A percentile compares a stretch with the other conserved stretches of the same genome.
These are phyloP conservation scores for Tyrannus savana DNA, from an alignment of 2,113 vertebrate genomes.

Conservation along the genomic window DNA sequence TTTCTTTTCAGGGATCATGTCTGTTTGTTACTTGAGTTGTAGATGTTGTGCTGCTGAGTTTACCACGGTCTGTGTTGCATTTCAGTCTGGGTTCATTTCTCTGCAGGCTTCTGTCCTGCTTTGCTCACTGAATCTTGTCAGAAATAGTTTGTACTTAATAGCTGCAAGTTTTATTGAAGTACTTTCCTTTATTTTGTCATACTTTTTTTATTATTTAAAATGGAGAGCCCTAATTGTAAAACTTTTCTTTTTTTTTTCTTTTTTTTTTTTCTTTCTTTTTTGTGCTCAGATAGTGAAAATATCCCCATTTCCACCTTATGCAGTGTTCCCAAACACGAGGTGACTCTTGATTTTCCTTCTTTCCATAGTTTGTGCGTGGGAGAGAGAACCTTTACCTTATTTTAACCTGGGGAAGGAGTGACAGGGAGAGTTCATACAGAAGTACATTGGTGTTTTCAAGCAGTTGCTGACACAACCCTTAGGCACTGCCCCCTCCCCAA, in stretches of 20 bases:
- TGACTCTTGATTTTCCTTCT: background rate
- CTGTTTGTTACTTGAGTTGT: constrained; percentile 60
- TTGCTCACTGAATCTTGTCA: background rate
- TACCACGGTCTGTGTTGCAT: background rate
- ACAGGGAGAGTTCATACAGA: background rate
- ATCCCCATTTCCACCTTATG: background rate
- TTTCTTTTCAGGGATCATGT: constrained; percentile 67
- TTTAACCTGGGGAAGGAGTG: background rate
- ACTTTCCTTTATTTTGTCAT: constrained; percentile 27
- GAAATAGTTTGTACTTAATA: constrained; percentile 12
- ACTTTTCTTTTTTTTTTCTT: background rate
- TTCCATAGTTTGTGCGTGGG: background rate
- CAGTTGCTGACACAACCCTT: background rate
- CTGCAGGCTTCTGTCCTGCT: constrained; percentile 36
- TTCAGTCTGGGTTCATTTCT: constrained; percentile 3
- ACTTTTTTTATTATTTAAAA: constrained; percentile 43
- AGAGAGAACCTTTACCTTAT: background rate
- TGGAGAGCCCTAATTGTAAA: background rate
- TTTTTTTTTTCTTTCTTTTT: background rate
- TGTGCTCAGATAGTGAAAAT: background rate
- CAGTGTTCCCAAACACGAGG: background rate
- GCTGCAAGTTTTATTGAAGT: background rate
- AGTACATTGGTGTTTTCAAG: background rate
- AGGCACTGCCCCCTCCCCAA: background rate
- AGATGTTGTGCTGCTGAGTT: constrained; percentile 61